Evolutionary conservation across 2,113 vertebrate species (phyloP), one percentile per base, ranked within the genome.

Genomic region (Burhinus oedicnemus): DNA sequence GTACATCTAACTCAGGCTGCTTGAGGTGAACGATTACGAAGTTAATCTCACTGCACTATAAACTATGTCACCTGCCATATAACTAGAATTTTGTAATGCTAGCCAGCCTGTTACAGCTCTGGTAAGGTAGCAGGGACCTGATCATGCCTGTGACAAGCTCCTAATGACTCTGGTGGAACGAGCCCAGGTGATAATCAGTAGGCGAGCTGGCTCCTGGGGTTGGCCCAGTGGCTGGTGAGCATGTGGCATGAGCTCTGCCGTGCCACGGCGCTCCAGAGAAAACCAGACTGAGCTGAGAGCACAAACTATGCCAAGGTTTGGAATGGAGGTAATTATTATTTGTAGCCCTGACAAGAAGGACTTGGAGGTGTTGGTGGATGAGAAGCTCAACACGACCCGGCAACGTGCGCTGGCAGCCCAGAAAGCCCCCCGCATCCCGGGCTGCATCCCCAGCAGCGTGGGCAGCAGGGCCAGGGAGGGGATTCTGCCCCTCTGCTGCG

Each of bases 231-330:
- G 62, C 61, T 22, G 21, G 29, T 10, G 44, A 58, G 42, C 2
- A 0, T 1, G 52, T 32, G 52, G 25, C 14, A 5, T 1, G 11
- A 57, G 64, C 65, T 38, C 36, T 20, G 15, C 38, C 1, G 2
- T 15, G 57, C 34, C 40, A 3, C 0, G 19, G 42, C 5, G 27
- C 42, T 72, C 7, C 25, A 5, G 38, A 45, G 26, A 18, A 58
- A 42, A 66, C 14, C 15, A 7, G 22, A 3, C 36, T 11, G 47
- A 55, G 52, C 29, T 14, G 11, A n/a, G 44, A 17, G 8, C 25
- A 5, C 51, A 13, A 68, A 40, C 20, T 2, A 6, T 8, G 36
- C 32, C 38, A 30, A 17, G 44, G 45, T 52, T 38, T n/a, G 51
- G 36, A 38, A 45, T 4, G 23, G 40, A 58, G 18, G 29, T 7